These are phyloP conservation scores for Muntiacus muntjak DNA, from an alignment of 2,113 vertebrate genomes.

Conservation along the genomic window DNA sequence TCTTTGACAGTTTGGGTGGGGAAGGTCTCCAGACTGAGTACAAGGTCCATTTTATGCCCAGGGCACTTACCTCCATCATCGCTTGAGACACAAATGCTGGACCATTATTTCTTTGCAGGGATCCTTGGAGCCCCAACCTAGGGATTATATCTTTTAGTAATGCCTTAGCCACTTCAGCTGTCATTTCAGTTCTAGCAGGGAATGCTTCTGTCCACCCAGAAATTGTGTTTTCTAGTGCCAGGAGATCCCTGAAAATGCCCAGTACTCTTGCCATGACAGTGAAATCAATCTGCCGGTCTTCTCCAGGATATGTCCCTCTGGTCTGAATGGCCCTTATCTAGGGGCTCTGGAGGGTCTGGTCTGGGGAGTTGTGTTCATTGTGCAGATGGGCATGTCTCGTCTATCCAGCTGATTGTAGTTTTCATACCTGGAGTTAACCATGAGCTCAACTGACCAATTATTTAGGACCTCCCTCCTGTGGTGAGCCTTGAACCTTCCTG, in stretches of 20 bases:
- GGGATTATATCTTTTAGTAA: neutral
- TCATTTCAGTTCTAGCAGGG: neutral
- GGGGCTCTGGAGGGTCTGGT: neutral
- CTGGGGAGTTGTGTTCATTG: neutral
- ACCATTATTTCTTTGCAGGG: neutral
- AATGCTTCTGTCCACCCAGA: neutral
- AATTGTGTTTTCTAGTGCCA: neutral
- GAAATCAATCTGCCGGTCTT: neutral
- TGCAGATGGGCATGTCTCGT: neutral
- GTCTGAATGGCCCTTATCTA: neutral
- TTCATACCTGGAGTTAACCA: neutral
- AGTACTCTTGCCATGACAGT: neutral
- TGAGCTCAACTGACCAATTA: neutral
- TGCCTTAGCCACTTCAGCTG: neutral
- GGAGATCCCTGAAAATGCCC: neutral
- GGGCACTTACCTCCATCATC: neutral
- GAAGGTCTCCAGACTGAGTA: neutral
- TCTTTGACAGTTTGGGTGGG: neutral
- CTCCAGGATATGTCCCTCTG: neutral
- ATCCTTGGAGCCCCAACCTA: neutral
- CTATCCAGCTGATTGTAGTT: neutral
- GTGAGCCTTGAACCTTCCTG: neutral
- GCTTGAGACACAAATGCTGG: neutral
- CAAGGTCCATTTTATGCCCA: neutral
- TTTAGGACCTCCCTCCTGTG: neutral